Percentiles rank a stretch among this genome's conserved stretches.
Evolutionary conservation across 2,888 invertebrate genomes (phyloP).

Genomic region (Notodonta ziczac): DNA sequence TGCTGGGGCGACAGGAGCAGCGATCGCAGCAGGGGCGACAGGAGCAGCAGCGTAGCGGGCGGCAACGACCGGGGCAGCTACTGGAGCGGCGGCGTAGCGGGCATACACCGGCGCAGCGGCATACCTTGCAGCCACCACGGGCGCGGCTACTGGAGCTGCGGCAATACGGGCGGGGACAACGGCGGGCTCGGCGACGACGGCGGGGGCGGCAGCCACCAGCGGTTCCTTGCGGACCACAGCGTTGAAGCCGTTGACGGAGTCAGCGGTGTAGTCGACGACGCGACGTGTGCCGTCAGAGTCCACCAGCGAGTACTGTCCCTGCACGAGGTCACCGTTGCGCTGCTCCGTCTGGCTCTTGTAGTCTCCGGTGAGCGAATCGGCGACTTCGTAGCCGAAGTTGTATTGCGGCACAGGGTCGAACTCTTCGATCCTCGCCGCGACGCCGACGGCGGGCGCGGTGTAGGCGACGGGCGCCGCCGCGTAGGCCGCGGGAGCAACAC

Average conservation of each 20-base stretch:
- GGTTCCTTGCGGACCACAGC: slow-evolving; percentile 70
- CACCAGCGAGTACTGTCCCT: slow-evolving; percentile 68
- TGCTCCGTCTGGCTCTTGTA: slow-evolving; percentile 76
- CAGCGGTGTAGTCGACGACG: slow-evolving; percentile 68
- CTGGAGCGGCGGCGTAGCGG: slow-evolving; percentile 34
- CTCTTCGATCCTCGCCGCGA: slow-evolving; percentile 61
- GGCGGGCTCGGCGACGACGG: slow-evolving; percentile 42
- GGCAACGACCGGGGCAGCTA: slow-evolving; percentile 31
- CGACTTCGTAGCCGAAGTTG: slow-evolving; percentile 70
- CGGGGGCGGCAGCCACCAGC: slow-evolving; percentile 38
- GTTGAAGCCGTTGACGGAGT: slow-evolving; percentile 70
- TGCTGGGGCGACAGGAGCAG: slow-evolving; percentile 20
- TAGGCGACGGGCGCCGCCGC: slow-evolving; percentile 60
- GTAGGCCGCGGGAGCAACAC: slow-evolving; percentile 62
- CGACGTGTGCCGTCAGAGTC: slow-evolving; percentile 73
- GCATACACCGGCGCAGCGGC: slow-evolving; percentile 42
- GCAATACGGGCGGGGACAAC: slow-evolving; percentile 37
- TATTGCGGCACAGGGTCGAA: slow-evolving; percentile 85
- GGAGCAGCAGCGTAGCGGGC: slow-evolving; percentile 44
- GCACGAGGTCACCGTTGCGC: slow-evolving; percentile 80
- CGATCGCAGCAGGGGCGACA: slow-evolving; percentile 23
- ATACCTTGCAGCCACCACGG: slow-evolving; percentile 46
- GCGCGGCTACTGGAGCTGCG: slow-evolving; percentile 23
- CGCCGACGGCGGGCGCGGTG: slow-evolving; percentile 36
- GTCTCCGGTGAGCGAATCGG: slow-evolving; percentile 70